These are phyloP conservation scores for Pegea sp. DNA, from an alignment of 23 tunicate species.

Conservation along the genomic window DNA sequence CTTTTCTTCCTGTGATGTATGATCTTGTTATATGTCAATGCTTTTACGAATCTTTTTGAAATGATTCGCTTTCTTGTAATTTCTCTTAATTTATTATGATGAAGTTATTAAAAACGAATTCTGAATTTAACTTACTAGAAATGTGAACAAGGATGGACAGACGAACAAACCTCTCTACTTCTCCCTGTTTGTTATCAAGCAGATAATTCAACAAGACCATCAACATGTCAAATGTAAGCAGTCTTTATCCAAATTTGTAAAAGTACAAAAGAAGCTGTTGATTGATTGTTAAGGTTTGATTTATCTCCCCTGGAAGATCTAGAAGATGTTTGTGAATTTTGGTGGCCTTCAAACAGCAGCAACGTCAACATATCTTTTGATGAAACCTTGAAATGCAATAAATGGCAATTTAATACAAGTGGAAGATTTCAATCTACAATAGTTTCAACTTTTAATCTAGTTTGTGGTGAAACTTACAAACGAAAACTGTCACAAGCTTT, in stretches of 20 bases:
- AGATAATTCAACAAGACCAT: no score
- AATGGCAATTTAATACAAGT: slow-evolving; percentile 22
- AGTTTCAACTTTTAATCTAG: slow-evolving; percentile 39
- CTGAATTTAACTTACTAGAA: slow-evolving; percentile 2
- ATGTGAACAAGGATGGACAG: slow-evolving; percentile 41
- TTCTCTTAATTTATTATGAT: no score
- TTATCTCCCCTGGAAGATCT: slow-evolving; percentile 1
- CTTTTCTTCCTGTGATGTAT: no score
- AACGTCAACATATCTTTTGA: slow-evolving; percentile 1
- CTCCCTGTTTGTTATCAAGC: no score
- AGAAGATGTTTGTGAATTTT: slow-evolving; percentile 14
- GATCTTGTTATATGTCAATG: no score
- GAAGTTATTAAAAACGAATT: no score
- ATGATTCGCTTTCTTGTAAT: no score
- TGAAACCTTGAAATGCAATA: slow-evolving; percentile 11
- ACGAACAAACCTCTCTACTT: slow-evolving; percentile 9
- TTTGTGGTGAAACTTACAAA: slow-evolving; percentile 29
- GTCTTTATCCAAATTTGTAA: no score
- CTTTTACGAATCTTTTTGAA: no score
- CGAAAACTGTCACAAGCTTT: slow-evolving; percentile 38
- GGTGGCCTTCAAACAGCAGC: slow-evolving; percentile 29
- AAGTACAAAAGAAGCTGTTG: no score
- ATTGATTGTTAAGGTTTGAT: no score
- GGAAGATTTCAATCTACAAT: slow-evolving; percentile 32
- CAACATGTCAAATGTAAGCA: no score